phyloP scores from a whole-genome alignment of 2,797 vertebrate species.

The Sebastes kiyomatsui region DNA sequence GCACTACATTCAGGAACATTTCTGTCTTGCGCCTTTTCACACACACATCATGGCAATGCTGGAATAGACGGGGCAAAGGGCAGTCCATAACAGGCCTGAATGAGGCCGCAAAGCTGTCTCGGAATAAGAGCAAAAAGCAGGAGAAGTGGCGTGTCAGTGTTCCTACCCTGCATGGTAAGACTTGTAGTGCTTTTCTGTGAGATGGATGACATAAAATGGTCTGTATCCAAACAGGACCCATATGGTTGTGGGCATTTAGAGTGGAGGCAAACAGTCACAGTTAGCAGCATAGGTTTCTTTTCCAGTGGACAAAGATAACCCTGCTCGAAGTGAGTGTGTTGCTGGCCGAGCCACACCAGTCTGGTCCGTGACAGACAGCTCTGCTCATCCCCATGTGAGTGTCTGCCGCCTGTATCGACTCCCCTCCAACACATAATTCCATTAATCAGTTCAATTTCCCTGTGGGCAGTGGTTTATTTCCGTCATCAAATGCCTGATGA shows the following conservation, averaged over 20 bases:
- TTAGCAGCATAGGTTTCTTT: slow-evolving; percentile 46
- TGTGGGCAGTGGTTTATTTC: slow-evolving; percentile 90
- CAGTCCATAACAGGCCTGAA: slow-evolving; percentile 4
- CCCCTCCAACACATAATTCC: slow-evolving; percentile 86
- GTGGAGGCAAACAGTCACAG: slow-evolving; percentile 40
- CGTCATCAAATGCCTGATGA: slow-evolving; percentile 90
- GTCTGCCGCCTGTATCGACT: slow-evolving; percentile 76
- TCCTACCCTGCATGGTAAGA: slow-evolving; percentile 45
- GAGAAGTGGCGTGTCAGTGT: slow-evolving; percentile 59
- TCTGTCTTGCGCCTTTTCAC: background rate
- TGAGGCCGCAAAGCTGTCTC: slow-evolving; percentile 60
- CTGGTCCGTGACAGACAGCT: slow-evolving; percentile 62
- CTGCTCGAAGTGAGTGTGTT: slow-evolving; percentile 49
- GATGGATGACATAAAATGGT: slow-evolving; percentile 68
- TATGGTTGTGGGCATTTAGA: slow-evolving; percentile 62
- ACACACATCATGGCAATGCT: background rate
- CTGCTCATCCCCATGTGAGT: slow-evolving; percentile 68
- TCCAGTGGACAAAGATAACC: slow-evolving; percentile 48
- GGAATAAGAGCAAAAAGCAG: slow-evolving; percentile 64
- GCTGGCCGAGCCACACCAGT: slow-evolving; percentile 33
- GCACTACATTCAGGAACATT: background rate
- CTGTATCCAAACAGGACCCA: slow-evolving; percentile 58
- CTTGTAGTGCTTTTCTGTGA: slow-evolving; percentile 57
- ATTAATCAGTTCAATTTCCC: slow-evolving; percentile 91
- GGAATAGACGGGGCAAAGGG: background rate